Conservation (phyloP, 2,113 vertebrate genomes). For the Mungos mungo region DNA sequence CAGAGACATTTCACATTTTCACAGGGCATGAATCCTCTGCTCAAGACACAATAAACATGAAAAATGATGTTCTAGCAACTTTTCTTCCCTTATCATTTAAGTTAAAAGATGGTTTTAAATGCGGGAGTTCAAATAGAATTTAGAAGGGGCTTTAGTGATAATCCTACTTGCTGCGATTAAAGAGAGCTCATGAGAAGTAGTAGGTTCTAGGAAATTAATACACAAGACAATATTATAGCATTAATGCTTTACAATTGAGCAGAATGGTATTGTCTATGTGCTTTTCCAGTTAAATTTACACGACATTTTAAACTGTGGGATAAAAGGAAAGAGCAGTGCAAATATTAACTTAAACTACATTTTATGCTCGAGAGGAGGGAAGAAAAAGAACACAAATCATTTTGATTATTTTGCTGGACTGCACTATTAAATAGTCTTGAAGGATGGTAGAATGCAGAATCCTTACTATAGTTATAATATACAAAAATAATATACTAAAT, state of each 20-base stretch:
- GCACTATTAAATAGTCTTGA: neutral
- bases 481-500: neutral
- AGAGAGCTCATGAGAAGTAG: neutral
- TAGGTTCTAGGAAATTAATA: neutral
- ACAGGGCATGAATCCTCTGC: neutral
- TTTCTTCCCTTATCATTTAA: neutral
- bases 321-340: neutral
- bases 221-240: neutral
- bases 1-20: constrained; percentile 4
- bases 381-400: neutral
- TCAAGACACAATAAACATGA: constrained; percentile 1
- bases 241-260: neutral
- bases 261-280: neutral
- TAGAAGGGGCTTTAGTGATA: neutral
- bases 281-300: neutral
- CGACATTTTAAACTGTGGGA: neutral
- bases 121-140: neutral
- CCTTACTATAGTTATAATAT: neutral
- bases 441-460: neutral
- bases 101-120: constrained; percentile 37
- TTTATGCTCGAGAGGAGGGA: neutral
- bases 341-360: neutral
- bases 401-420: neutral
- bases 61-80: neutral
- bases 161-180: neutral